A percentile compares a stretch with the other conserved stretches of the same genome.
These are phyloP conservation scores for Scolopax bukidnonensis DNA, from an alignment of 2,797 vertebrate genomes.

Conservation along the genomic window DNA sequence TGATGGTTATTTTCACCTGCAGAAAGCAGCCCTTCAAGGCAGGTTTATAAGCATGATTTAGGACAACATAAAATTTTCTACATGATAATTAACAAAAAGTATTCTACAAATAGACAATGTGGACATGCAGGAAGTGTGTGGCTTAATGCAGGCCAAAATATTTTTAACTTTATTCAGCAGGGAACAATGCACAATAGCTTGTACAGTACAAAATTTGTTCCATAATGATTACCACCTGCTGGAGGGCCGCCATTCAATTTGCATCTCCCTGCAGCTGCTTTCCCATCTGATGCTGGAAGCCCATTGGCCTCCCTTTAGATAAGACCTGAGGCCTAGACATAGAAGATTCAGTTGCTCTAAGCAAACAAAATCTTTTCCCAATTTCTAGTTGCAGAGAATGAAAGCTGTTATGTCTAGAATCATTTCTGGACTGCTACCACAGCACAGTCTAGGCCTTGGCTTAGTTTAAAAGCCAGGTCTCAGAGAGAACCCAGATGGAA, in stretches of 20 bases:
- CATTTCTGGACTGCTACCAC: not conserved
- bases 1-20: not conserved
- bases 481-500: not conserved
- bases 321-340: not conserved
- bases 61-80: not conserved
- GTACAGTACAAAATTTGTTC: slow-evolving; percentile 6
- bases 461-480: not conserved
- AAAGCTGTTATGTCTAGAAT: not conserved
- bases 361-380: not conserved
- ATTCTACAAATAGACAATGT: not conserved
- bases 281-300: slow-evolving; percentile 28
- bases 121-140: not conserved
- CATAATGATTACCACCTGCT: slow-evolving; percentile 50
- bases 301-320: not conserved
- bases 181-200: slow-evolving; percentile 2
- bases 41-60: not conserved
- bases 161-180: slow-evolving; percentile 24
- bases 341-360: not conserved
- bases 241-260: not conserved
- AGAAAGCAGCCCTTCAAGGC: not conserved
- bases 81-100: not conserved
- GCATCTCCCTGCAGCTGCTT: slow-evolving; percentile 10
- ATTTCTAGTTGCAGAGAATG: not conserved
- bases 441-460: not conserved
- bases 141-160: not conserved